Conservation (phyloP, 2,797 vertebrate species). For the Acanthurus lineatus region DNA sequence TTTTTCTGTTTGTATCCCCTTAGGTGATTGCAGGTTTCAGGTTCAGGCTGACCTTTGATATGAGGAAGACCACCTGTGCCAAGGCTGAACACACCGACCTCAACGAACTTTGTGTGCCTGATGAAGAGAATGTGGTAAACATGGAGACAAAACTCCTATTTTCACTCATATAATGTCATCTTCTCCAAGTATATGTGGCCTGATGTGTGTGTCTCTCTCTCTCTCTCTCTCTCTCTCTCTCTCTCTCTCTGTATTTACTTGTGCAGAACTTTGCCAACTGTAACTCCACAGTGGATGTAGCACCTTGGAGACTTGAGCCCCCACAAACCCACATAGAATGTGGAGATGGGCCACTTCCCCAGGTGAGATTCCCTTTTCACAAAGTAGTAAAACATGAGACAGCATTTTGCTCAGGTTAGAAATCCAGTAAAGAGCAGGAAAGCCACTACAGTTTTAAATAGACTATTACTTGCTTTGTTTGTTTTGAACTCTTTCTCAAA, state of each 20-base stretch:
- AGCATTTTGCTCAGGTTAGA: not conserved
- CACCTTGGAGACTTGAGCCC: slow-evolving; percentile 82
- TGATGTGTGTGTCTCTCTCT: not conserved
- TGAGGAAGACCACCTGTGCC: slow-evolving; percentile 88
- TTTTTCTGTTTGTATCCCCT: not conserved
- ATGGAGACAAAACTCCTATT: not conserved
- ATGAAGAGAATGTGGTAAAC: slow-evolving; percentile 68
- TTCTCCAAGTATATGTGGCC: not conserved
- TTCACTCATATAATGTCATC: not conserved
- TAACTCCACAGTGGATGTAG: slow-evolving; percentile 85
- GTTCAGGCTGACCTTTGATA: slow-evolving; percentile 83
- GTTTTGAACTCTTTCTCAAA: not conserved
- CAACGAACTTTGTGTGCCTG: slow-evolving; percentile 79
- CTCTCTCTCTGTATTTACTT: slow-evolving; percentile 16
- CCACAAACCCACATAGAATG: slow-evolving; percentile 71
- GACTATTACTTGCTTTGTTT: not conserved
- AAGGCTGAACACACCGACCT: slow-evolving; percentile 85
- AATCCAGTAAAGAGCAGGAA: not conserved
- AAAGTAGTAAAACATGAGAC: not conserved
- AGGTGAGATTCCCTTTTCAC: slow-evolving; percentile 51
- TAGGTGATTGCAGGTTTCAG: slow-evolving; percentile 91
- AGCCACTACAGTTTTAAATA: no score
- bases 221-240: slow-evolving; percentile 12
- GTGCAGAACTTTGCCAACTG: slow-evolving; percentile 80
- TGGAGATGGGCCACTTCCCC: slow-evolving; percentile 39